Evolutionary conservation across 1,140 invertebrate species (phyloP).

Genomic region (Leptinotarsa lineolata): DNA sequence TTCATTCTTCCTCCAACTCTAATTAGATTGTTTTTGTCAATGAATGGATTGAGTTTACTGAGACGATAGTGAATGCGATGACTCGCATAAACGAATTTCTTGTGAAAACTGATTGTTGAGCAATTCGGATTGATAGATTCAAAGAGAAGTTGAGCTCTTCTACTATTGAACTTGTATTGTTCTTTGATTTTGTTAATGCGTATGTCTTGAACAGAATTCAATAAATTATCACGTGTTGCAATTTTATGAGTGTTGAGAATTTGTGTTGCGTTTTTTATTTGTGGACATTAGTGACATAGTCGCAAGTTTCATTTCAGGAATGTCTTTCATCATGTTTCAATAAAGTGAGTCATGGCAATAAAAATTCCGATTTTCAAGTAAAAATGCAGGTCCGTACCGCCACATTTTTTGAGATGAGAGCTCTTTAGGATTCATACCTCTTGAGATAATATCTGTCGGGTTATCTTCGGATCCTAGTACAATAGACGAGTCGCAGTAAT

Average conservation of each 20-base stretch:
- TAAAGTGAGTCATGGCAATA: neutral
- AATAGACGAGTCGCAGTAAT: conserved; percentile 34
- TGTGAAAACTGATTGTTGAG: conserved; percentile 12
- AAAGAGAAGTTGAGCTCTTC: conserved; percentile 11
- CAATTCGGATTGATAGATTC: conserved; percentile 10
- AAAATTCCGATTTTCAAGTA: neutral
- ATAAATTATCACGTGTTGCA: conserved; percentile 22
- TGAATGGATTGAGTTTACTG: conserved; percentile 49
- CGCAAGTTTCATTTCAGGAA: neutral
- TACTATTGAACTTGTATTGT: neutral
- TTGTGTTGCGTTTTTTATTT: neutral
- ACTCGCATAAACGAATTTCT: conserved; percentile 20
- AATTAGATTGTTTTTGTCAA: conserved; percentile 53
- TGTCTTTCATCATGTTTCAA: neutral
- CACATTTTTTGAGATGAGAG: conserved; percentile 15
- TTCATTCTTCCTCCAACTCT: conserved; percentile 54
- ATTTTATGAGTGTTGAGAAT: conserved; percentile 6
- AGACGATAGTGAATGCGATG: conserved; percentile 25
- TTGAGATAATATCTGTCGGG: conserved; percentile 50
- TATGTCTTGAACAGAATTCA: conserved; percentile 23
- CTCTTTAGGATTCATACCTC: conserved; percentile 35
- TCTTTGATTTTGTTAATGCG: neutral
- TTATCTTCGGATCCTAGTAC: conserved; percentile 46
- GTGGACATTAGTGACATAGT: neutral
- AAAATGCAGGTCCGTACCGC: conserved; percentile 32